These are phyloP conservation scores for Smittia sp. DNA, from an alignment of 2,888 invertebrate genomes.

Conservation along the genomic window DNA sequence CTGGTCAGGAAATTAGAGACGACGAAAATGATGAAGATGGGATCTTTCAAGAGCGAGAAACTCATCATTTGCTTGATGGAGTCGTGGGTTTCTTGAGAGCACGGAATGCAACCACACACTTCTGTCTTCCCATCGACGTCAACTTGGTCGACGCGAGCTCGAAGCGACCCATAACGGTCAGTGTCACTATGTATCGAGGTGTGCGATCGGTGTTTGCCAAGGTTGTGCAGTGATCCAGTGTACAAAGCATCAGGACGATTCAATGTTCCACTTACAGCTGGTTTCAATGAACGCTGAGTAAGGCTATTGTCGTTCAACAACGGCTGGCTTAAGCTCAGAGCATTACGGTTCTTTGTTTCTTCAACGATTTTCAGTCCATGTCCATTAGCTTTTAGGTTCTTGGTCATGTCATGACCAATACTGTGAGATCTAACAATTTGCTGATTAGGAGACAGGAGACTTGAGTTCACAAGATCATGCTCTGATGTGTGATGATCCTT, in stretches of 20 bases:
- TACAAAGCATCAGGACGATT: constrained; percentile 86
- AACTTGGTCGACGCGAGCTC: constrained; percentile 44
- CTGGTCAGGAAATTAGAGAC: constrained; percentile 87
- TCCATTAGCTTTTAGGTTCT: constrained; percentile 13
- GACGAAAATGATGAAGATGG: constrained; percentile 84
- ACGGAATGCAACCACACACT: constrained; percentile 61
- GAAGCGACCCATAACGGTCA: constrained; percentile 53
- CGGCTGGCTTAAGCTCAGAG: constrained; percentile 72
- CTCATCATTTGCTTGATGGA: constrained; percentile 81
- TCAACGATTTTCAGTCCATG: constrained; percentile 43
- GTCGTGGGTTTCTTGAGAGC: constrained; percentile 67
- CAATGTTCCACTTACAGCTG: constrained; percentile 68
- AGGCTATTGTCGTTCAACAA: constrained; percentile 53
- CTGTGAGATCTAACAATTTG: constrained; percentile 45
- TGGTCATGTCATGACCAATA: constrained; percentile 42
- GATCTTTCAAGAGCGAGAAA: constrained; percentile 76
- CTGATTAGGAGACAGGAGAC: constrained; percentile 43
- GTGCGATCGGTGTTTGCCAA: constrained; percentile 56
- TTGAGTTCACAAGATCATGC: constrained; percentile 42
- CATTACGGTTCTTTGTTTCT: constrained; percentile 55
- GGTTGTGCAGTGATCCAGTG: constrained; percentile 62
- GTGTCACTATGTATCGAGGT: constrained; percentile 54
- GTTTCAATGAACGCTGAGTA: background rate
- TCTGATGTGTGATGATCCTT: background rate
- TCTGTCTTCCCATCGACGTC: constrained; percentile 43